Conservation (phyloP, 2,113 vertebrate genomes). For the Lepus timidus region DNA sequence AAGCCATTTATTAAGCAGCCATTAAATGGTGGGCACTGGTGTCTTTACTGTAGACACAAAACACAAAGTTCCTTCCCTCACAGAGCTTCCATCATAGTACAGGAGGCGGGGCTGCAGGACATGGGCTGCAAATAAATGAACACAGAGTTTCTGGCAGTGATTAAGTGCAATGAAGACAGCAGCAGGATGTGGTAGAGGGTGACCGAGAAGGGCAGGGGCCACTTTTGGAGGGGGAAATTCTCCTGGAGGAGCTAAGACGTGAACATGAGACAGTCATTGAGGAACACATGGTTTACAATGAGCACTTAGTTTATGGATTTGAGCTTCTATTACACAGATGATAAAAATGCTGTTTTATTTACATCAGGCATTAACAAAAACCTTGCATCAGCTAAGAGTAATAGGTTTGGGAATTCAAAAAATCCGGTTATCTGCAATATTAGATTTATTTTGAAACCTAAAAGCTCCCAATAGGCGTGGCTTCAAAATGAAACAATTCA, state of each 20-base stretch:
- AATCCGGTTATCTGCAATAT: background rate
- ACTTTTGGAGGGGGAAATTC: conserved; percentile 25
- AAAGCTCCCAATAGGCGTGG: background rate
- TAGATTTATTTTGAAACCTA: conserved; percentile 60
- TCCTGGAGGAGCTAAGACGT: background rate
- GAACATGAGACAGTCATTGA: background rate
- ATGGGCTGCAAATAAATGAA: background rate
- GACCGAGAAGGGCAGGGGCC: background rate
- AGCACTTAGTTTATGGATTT: background rate
- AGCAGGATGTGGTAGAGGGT: background rate
- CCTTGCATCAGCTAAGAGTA: background rate
- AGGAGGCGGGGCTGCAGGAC: background rate
- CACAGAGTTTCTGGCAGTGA: background rate
- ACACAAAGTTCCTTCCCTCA: background rate
- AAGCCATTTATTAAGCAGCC: background rate
- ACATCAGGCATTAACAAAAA: conserved; percentile 8
- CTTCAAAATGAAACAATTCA: conserved; percentile 38
- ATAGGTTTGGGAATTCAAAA: conserved; percentile 4
- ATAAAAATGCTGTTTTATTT: conserved; percentile 28
- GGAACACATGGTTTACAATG: background rate
- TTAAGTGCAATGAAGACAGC: background rate
- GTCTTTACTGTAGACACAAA: conserved; percentile 24
- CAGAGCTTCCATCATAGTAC: background rate
- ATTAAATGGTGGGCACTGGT: background rate
- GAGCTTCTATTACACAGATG: background rate